Evolutionary conservation across 1,140 invertebrate species (phyloP), one percentile per base, ranked within the genome.

Genomic region (Polyergus mexicanus): DNA sequence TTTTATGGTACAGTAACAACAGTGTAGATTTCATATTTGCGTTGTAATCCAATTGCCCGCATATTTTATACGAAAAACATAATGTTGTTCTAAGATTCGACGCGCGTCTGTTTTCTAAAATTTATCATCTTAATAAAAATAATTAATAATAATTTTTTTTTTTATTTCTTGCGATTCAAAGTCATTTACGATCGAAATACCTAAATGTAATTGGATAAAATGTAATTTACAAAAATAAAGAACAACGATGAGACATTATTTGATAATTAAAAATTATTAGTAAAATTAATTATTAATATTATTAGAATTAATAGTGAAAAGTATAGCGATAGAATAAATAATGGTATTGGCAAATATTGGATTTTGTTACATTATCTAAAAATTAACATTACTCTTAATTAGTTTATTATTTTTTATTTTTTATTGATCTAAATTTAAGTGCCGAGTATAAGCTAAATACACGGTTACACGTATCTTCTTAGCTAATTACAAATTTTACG

Each of bases 1-100:
- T 89, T 87, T 81, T 63, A 62, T 25, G 56, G 28, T 11, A 10
- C 3, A 32, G 44, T 47, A 47, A 60, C 60, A 74, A 66, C 3
- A 13, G 16, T 68, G 60, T 32, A 11, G 13, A 51, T 66, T n/a
- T 32, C 65, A 19, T n/a, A 35, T 63, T 25, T 5, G 51, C 35
- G 4, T 13, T 16, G n/a, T 85, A 62, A 58, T 68, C 71, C 32
- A 51, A 87, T 68, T 74, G 62, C 44, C 13, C 13, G 16, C 32
- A 16, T 51, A 51, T 54, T 65, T 65, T 66, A 38, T 32, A 38
- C 38, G 32, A 51, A 28, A 32, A 19, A 44, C 11, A 5, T 47
- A 13, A 74, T 58, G 22, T 51, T 66, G 32, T 47, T 86, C 65
- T 78, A 77, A 87, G 3, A 10, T 28, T 41, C 19, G 1, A 10